Percentiles rank a stretch among this genome's conserved stretches.
phyloP scores from a whole-genome alignment of 1,140 invertebrate species.

The Aphelinus certus region DNA sequence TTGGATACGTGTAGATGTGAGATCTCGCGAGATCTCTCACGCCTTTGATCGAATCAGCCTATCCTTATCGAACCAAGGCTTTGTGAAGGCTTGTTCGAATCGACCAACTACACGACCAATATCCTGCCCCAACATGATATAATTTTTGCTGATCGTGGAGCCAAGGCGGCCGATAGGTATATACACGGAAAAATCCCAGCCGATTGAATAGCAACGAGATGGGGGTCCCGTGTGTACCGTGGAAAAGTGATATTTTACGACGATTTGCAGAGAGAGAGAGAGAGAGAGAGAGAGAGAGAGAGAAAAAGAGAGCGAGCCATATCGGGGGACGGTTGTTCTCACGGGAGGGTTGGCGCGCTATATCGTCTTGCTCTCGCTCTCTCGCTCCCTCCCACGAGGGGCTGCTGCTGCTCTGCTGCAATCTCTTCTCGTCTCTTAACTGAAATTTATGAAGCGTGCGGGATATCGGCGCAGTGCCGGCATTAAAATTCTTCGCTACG shows the following conservation, averaged over 20 bases:
- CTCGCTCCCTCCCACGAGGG: not conserved
- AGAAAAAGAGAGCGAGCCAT: not conserved
- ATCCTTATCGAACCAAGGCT: no score
- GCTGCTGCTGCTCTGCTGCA: not conserved
- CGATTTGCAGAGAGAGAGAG: not conserved
- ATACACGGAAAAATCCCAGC: no score
- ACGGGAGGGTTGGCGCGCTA: no score
- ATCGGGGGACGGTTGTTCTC: not conserved
- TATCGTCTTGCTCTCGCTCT: not conserved
- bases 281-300: not conserved
- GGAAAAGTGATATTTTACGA: constrained; percentile 39
- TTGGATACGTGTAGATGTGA: no score
- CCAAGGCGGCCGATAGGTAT: no score
- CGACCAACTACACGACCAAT: no score
- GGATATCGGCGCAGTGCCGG: constrained; percentile 11
- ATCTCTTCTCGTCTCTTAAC: not conserved
- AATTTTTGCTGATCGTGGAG: no score
- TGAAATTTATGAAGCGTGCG: constrained; percentile 39
- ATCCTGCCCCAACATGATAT: no score
- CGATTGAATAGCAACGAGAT: no score
- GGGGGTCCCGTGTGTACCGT: not conserved
- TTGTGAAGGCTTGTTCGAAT: no score
- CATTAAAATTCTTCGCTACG: constrained; percentile 47
- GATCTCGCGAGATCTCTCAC: no score
- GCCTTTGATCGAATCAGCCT: no score